Base-by-base conservation (phyloP, 2,888 invertebrate species). In the Anaspis maculata region DNA sequence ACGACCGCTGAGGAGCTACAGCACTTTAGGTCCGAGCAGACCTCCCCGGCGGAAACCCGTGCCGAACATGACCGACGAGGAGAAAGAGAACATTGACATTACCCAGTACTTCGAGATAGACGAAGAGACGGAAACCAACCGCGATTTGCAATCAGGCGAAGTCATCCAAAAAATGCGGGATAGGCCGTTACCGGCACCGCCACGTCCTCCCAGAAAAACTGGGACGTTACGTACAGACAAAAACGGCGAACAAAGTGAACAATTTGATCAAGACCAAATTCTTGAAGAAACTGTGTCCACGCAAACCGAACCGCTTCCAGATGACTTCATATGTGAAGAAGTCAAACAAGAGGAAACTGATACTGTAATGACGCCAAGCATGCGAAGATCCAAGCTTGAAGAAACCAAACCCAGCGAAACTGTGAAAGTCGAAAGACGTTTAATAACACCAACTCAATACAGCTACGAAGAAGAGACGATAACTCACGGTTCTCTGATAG, bases 141-240 rank as follows among this genome's bases (percentile, higher is more conserved):
- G 76, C 49, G 73, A 79, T 52, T 64, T 87, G 27, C 76, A 82
- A 41, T 83, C 84, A 12, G 85, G 83, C 5, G 81, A 80, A 40
- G 71, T 86, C 25, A 72, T 88, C 2, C 81, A 76, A 51, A 86
- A 81, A 68, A 89, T 90, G 80, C 84, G 85, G 64, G 80, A 81
- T 47, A 72, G 90, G 42, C 90, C 90, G 0, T 62, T 90, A 44
- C 90, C 90, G 1, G 80, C 90, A 3, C 90, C 90, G 0, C 90
- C 90, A 2, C 70, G 88, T 36, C 89, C 89, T 21, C 86, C 87
- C 0, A 73, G 88, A 38, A 62, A 59, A 44, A 40, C 52, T 3
- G 52, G 53, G 42, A 13, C 27, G 25, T 13, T 25, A 4, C 33
- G 21, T 12, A 30, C 30, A 13, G 30, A 32, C 23, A 35, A 32